Evolutionary conservation across 2,797 vertebrate species (phyloP).

Genomic region (Ceryle rudis): DNA sequence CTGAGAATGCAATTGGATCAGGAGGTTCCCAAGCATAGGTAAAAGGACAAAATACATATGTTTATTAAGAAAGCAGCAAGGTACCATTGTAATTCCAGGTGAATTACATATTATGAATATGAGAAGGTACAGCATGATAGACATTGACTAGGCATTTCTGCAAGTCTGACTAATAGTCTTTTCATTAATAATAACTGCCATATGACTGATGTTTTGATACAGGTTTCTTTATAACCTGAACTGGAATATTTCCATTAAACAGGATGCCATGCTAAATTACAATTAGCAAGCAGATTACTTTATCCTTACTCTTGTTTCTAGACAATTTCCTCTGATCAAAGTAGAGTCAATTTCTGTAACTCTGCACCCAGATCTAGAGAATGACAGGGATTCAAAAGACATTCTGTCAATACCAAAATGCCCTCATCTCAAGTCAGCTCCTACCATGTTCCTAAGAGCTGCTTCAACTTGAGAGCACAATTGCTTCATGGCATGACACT

Average conservation of each 20-base stretch:
- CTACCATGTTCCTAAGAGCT: neutral
- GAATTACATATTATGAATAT: neutral
- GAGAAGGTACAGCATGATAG: neutral
- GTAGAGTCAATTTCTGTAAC: neutral
- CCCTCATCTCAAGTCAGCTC: neutral
- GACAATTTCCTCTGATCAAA: neutral
- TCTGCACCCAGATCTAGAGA: neutral
- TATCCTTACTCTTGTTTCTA: neutral
- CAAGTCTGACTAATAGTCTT: neutral
- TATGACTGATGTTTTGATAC: neutral
- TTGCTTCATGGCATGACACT: accelerated
- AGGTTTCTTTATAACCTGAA: neutral
- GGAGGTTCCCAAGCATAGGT: neutral
- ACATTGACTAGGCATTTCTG: neutral
- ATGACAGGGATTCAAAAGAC: neutral
- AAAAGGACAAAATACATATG: neutral
- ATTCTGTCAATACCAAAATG: neutral
- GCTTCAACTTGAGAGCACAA: neutral
- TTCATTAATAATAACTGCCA: neutral
- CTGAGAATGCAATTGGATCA: neutral
- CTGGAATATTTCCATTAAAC: neutral
- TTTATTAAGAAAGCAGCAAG: neutral
- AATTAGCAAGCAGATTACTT: neutral
- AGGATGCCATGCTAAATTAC: neutral
- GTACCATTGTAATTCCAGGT: neutral